phyloP scores from a whole-genome alignment of 2,113 vertebrate species.

The Eptatretus burgeri region DNA sequence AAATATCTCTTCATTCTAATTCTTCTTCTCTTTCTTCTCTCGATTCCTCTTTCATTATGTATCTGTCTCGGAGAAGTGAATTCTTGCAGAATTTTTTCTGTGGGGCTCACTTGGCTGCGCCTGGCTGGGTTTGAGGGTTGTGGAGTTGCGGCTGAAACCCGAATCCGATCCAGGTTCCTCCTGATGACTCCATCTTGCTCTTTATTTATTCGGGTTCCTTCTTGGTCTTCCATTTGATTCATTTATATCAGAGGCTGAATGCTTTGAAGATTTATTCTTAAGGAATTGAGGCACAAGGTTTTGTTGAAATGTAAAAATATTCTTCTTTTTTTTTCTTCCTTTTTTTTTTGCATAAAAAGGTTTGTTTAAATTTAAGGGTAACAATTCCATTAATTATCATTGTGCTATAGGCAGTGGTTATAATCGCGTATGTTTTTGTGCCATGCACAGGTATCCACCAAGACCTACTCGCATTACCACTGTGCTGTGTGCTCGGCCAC shows the following conservation, averaged over 20 bases:
- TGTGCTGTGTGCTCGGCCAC: conserved; percentile 74
- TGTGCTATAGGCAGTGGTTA: background rate
- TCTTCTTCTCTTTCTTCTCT: no score
- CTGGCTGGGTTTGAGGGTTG: no score
- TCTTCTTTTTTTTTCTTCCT: background rate
- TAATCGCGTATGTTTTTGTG: conserved; percentile 4
- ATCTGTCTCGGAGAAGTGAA: no score
- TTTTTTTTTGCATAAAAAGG: background rate
- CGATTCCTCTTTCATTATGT: no score
- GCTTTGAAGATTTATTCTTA: background rate
- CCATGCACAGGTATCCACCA: conserved; percentile 20
- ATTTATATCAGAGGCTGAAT: background rate
- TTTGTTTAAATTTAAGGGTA: background rate
- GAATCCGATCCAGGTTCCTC: no score
- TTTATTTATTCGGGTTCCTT: no score
- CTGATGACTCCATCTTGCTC: no score
- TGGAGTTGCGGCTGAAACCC: no score
- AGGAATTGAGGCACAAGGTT: background rate
- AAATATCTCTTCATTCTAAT: no score
- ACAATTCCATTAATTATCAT: background rate
- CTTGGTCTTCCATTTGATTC: no score
- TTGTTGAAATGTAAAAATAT: background rate
- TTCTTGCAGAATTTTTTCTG: no score
- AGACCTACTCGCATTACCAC: conserved; percentile 64
- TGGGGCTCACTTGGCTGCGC: no score